A percentile compares a stretch with the other conserved stretches of the same genome.
Evolutionary conservation across 1,140 invertebrate genomes (phyloP).

Genomic region (Aphis gossypii): DNA sequence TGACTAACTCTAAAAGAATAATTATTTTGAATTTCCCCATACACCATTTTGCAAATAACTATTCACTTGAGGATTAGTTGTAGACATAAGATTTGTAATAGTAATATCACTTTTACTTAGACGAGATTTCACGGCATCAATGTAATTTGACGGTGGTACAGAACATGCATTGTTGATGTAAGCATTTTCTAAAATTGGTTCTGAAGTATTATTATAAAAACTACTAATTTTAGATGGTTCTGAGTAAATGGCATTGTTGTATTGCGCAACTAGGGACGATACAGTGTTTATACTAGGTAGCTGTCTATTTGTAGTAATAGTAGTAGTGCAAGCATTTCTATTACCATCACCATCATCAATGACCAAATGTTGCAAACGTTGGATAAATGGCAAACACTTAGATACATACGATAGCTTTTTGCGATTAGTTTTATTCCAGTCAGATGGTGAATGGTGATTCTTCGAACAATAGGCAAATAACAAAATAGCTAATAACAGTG

Average conservation of each 20-base stretch:
- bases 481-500: constrained; percentile 73
- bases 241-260: neutral
- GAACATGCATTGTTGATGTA: constrained; percentile 37
- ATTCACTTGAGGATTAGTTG: constrained; percentile 69
- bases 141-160: neutral
- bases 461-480: constrained; percentile 75
- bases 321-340: constrained; percentile 35
- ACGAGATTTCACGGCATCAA: neutral
- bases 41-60: constrained; percentile 59
- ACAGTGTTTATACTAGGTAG: constrained; percentile 47
- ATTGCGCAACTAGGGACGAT: constrained; percentile 11
- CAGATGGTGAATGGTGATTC: constrained; percentile 28
- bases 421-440: constrained; percentile 60
- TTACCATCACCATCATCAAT: constrained; percentile 45
- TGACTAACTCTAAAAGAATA: neutral
- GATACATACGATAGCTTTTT: constrained; percentile 53
- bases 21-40: constrained; percentile 50
- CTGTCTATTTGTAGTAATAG: constrained; percentile 30
- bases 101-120: constrained; percentile 70
- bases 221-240: neutral
- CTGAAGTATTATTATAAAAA: neutral
- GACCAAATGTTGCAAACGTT: constrained; percentile 38
- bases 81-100: constrained; percentile 73
- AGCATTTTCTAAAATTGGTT: constrained; percentile 37
- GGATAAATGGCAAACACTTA: constrained; percentile 25